Conservation (phyloP, 2,888 invertebrate genomes). For the Artemia sinica region DNA sequence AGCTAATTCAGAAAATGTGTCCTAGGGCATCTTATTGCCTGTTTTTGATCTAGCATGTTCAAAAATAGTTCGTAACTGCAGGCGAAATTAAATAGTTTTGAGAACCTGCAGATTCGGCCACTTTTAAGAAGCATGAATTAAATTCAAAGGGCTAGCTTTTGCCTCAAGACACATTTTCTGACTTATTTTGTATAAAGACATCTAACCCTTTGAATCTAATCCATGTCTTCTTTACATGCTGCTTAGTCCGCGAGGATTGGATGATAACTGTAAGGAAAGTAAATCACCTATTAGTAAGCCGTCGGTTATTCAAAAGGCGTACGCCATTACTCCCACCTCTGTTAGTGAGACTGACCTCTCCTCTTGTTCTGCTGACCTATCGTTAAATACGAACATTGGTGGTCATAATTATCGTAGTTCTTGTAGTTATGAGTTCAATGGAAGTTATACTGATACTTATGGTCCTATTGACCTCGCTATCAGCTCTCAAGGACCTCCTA, state of each 20-base stretch:
- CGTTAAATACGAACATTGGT: conserved; percentile 33
- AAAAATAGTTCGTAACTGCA: no score
- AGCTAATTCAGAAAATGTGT: no score
- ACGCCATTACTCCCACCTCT: no score
- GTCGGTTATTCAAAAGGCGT: not conserved
- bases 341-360: conserved; percentile 26
- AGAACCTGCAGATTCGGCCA: no score
- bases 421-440: not conserved
- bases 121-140: conserved; percentile 4
- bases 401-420: conserved; percentile 2
- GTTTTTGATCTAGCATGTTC: no score
- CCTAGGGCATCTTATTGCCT: no score
- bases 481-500: conserved; percentile 7
- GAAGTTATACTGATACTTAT: not conserved
- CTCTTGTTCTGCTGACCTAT: conserved; percentile 35
- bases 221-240: conserved; percentile 24
- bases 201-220: conserved; percentile 4
- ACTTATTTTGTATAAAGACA: conserved; percentile 29
- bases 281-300: not conserved
- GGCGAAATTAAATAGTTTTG: no score
- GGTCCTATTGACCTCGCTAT: conserved; percentile 4
- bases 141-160: conserved; percentile 8
- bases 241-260: conserved; percentile 19
- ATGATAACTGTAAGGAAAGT: conserved; percentile 1
- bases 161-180: conserved; percentile 51